Conservation (phyloP, 2,888 invertebrate species). For the Mesoligia furuncula region DNA sequence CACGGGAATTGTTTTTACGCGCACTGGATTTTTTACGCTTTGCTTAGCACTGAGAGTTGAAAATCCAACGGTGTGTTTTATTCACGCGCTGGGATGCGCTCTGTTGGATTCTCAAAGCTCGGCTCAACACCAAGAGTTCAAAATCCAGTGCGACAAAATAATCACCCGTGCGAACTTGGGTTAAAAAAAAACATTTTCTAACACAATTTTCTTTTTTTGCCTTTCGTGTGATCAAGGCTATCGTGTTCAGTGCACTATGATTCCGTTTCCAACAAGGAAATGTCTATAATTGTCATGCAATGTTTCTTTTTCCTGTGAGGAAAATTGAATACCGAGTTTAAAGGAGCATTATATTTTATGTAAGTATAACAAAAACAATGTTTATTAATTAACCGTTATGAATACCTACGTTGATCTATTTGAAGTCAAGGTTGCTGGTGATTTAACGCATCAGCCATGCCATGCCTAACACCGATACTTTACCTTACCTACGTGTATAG, state of each 20-base stretch:
- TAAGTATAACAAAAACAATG: conserved; percentile 3
- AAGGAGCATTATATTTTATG: neutral
- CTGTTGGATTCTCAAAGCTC: neutral
- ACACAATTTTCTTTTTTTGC: conserved; percentile 19
- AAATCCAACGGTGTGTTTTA: neutral
- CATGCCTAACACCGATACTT: neutral
- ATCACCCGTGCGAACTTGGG: too few species aligned
- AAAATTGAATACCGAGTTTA: conserved; percentile 26
- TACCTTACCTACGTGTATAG: neutral
- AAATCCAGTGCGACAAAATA: neutral
- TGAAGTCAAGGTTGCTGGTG: conserved; percentile 25
- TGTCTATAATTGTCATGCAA: conserved; percentile 41
- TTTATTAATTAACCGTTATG: conserved; percentile 10
- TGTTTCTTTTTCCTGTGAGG: conserved; percentile 47
- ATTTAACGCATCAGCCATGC: neutral
- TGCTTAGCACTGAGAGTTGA: neutral
- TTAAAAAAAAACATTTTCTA: neutral
- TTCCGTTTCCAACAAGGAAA: conserved; percentile 48
- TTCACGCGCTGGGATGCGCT: neutral
- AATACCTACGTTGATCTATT: conserved; percentile 26
- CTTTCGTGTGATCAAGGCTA: conserved; percentile 41
- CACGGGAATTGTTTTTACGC: neutral
- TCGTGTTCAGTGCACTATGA: conserved; percentile 33
- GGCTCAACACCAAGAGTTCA: neutral
- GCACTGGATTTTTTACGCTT: too few species aligned